Base-by-base conservation (phyloP, 2,113 vertebrate genomes). In the Clupea harengus region DNA sequence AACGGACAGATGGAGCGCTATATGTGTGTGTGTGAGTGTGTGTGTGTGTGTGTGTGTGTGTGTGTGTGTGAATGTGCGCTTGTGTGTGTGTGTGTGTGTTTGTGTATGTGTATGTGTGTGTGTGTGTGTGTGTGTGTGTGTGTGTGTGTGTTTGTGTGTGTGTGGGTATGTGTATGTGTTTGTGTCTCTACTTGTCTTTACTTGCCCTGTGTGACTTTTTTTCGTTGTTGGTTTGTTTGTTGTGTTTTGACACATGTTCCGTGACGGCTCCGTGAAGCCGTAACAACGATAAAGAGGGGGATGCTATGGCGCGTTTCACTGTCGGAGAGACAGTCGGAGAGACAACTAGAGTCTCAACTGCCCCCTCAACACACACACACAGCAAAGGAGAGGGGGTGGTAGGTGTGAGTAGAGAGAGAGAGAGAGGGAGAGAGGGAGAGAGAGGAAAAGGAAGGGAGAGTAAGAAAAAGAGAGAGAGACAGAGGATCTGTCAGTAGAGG, bases 31-130 rank as follows among this genome's bases (percentile, higher is more conserved):
- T 28, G 28, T 17, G 25, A 39, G 72, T 78, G 72, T 75, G 67
- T 75, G 67, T 75, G 67, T 17, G 25, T 75, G 28, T 75, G 67
- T 39, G 67, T 75, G 9, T 39, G 28, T 39, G 67, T 39, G 9
- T 39, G 67, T 75, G 64, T 39, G 1, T 39, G 39, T 75, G 67
- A 39, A 15, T n/a, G 28, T 75, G 9, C 17, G 8, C 17, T 2
- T 32, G 67, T 75, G 28, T 75, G 67, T 32, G 67, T 75, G n/a
- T 75, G 28, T 75, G 67, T 75, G 67, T 75, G 67, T 75, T 28
- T 75, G 67, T 75, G 67, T 75, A 25, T 28, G n/a, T 75, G 67
- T 75, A 17, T 72, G 25, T 49, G 47, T 11, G 11, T 11, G 8
- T 49, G 47, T 49, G 8, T 49, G 47, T 49, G 47, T 49, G 47